A percentile compares a stretch with the other conserved stretches of the same genome.
These are phyloP conservation scores for Drosophila nannoptera DNA, from an alignment of 1,140 invertebrate species.

Conservation along the genomic window DNA sequence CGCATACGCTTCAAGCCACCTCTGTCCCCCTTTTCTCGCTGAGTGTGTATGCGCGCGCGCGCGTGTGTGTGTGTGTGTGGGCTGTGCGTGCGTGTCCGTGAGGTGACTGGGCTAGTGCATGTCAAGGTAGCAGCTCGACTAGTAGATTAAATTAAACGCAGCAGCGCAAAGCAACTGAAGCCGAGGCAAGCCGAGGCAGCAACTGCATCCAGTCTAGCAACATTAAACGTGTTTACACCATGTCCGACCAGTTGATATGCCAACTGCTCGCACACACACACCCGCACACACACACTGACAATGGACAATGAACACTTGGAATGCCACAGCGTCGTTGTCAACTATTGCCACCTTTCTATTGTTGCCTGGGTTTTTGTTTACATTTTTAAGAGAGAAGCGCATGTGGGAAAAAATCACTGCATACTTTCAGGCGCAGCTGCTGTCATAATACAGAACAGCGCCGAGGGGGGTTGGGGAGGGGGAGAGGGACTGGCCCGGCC, in stretches of 20 bases:
- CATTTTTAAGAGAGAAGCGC: constrained; percentile 49
- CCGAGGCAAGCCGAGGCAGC: constrained; percentile 40
- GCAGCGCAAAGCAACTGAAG: constrained; percentile 30
- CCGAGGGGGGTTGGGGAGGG: not conserved
- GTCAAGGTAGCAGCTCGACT: constrained; percentile 71
- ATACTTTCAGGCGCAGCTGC: constrained; percentile 69
- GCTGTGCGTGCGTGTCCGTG: not conserved
- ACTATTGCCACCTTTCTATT: constrained; percentile 47
- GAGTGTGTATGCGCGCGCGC: not conserved
- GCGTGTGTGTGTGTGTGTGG: not conserved
- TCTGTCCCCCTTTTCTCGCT: no score
- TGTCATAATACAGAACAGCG: constrained; percentile 70
- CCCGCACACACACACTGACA: constrained; percentile 24
- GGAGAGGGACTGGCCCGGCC: not conserved
- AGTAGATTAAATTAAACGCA: constrained; percentile 76
- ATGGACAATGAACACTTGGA: constrained; percentile 71
- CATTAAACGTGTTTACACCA: constrained; percentile 77
- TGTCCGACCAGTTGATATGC: constrained; percentile 76
- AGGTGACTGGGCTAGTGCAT: constrained; percentile 42
- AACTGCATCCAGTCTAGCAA: constrained; percentile 68
- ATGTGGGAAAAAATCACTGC: constrained; percentile 56
- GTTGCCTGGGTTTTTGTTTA: constrained; percentile 66
- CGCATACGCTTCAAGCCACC: constrained; percentile 7
- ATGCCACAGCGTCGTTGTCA: constrained; percentile 58
- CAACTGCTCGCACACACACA: constrained; percentile 47